A percentile compares a stretch with the other conserved stretches of the same genome.
These are phyloP conservation scores for Craniophora ligustri DNA, from an alignment of 2,888 invertebrate species.

Conservation along the genomic window DNA sequence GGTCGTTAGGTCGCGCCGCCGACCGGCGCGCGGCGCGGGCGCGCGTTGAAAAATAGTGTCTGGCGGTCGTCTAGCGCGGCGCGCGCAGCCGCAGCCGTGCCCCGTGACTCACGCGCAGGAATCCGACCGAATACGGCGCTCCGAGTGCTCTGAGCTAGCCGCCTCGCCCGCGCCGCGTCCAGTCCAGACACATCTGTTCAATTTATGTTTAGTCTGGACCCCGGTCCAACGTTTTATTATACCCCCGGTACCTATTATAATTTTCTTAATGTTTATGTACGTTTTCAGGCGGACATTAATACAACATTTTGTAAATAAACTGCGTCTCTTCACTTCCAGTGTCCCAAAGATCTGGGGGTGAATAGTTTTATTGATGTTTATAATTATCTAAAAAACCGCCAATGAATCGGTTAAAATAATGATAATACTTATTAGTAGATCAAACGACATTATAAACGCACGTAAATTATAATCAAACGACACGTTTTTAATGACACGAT, in stretches of 20 bases:
- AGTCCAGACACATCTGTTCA: conserved; percentile 56
- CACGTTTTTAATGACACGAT: no score
- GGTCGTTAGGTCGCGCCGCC: conserved; percentile 49
- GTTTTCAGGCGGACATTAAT: conserved; percentile 10
- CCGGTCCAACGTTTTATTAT: conserved; percentile 57
- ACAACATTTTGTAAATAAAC: background rate
- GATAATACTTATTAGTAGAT: no score
- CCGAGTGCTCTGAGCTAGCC: conserved; percentile 53
- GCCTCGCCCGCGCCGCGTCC: conserved; percentile 37
- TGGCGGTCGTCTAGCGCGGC: conserved; percentile 74
- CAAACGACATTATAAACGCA: no score
- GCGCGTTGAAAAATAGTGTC: conserved; percentile 75
- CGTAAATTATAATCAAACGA: no score
- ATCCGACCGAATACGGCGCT: conserved; percentile 67
- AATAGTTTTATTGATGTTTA: no score
- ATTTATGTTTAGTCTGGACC: conserved; percentile 67
- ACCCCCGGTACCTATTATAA: conserved; percentile 46
- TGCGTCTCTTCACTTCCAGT: background rate
- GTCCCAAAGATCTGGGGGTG: no score
- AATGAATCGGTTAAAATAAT: no score
- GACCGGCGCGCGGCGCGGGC: conserved; percentile 57
- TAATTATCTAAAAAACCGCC: no score
- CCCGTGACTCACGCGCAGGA: conserved; percentile 73
- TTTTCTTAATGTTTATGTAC: conserved; percentile 16
- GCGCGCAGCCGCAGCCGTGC: conserved; percentile 50